Conservation (phyloP, 2,797 vertebrate species). For the Lithobates sylvaticus region DNA sequence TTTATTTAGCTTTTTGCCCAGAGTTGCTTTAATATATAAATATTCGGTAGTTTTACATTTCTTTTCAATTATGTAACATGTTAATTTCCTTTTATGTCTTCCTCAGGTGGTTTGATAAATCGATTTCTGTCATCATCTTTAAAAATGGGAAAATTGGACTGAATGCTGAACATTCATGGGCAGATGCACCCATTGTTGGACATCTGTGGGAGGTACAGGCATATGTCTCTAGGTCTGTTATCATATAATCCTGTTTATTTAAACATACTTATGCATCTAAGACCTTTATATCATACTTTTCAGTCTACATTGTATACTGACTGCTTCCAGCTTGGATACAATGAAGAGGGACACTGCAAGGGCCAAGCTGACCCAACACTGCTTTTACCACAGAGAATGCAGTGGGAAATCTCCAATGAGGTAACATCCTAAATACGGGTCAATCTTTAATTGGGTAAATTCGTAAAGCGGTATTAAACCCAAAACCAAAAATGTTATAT, state of each 20-base stretch:
- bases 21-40: too few relatives aligned
- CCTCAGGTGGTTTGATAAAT: constrained; percentile 85
- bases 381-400: constrained; percentile 82
- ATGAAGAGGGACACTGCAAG: constrained; percentile 88
- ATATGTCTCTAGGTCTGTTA: too few relatives aligned
- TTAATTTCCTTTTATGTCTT: not conserved
- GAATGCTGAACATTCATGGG: constrained; percentile 91
- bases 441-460: too few relatives aligned
- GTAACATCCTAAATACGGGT: constrained; percentile 66
- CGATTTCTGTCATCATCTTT: constrained; percentile 84
- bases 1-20: too few relatives aligned
- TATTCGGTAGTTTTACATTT: too few relatives aligned
- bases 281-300: not conserved
- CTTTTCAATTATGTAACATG: not conserved
- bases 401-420: constrained; percentile 86
- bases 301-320: constrained; percentile 87
- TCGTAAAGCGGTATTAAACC: too few relatives aligned
- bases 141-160: constrained; percentile 89
- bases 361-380: constrained; percentile 79
- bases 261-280: not conserved
- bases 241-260: too few relatives aligned
- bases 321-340: constrained; percentile 88
- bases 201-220: constrained; percentile 87
- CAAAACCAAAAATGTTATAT: too few relatives aligned
- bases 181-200: constrained; percentile 85